Base-by-base conservation (phyloP, 2,888 invertebrate genomes). In the Spodoptera littoralis region DNA sequence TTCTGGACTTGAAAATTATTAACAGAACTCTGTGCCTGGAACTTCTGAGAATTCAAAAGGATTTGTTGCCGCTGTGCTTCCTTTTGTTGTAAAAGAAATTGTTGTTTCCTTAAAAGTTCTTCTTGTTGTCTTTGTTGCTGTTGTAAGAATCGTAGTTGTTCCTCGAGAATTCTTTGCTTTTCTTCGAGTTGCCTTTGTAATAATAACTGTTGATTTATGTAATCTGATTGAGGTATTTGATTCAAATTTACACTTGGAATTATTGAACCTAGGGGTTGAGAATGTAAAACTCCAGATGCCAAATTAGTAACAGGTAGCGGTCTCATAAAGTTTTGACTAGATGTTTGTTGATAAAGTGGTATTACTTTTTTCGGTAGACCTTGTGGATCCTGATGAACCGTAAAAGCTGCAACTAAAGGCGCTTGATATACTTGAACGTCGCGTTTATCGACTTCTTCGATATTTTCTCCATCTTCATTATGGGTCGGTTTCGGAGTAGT, bases 331-430 rank as follows among this genome's bases (percentile, higher is more conserved):
- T 70, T 56, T 55, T 85, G 83, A 42, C 67, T 80, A 65, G 84
- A 90, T 4, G 86, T 88, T 71, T 95, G 94, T 81, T 96, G 96
- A 82, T 95, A 96, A 79, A 97, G 95, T 0, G 98, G 97, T 55
- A 97, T 96, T 0, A 98, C 97, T 86, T 96, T 97, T 78, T 97
- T 97, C 0, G 98, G 97, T n/a, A 96, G 85, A 1, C 98, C 98
- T 36, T 95, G 95, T 73, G 96, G 96, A 83, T 98, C 98, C 88
- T 98, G 97, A 73, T 98, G 97, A 0, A 98, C 97, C 0, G 98
- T 98, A 82, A 98, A 98, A 0, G 98, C 98, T 2, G 97, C 97
- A 0, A 98, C 97, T 64, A 98, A 86, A 0, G 98, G 98, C 3
- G 98, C 98, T 76, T 96, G 96, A 82, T 96, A 97, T 54, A 98